Evolutionary conservation across 2,113 vertebrate genomes (phyloP), one percentile per base, ranked within the genome.

Genomic region (Meles meles): DNA sequence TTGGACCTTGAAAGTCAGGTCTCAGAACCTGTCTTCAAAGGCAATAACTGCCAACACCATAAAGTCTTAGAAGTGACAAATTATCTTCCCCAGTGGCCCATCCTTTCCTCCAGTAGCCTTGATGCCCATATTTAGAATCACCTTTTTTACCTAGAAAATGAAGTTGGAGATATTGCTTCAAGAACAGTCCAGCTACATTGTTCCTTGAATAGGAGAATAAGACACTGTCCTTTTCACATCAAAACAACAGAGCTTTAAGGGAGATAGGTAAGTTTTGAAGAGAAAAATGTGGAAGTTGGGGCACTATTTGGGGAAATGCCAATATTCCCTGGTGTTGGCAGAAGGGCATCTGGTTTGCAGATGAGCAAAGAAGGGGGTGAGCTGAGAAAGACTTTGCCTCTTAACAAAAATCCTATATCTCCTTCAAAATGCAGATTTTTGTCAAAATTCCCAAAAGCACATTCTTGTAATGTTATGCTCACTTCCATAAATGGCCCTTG

Each of bases 401-500:
- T 49, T 82, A 95, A 61, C 25, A 72, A 85, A 81, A 96, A 17
- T 21, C 7, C 49, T 34, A 0, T 55, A 27, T 88, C 39, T 52
- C n/a, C 81, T 79, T 90, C 27, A 92, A 95, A 94, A 90, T 55
- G 27, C n/a, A 93, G 18, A 71, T 59, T 96, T 96, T 76, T 93
- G 69, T 88, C 74, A 95, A 92, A 88, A 92, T 88, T 71, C 77
- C 76, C 90, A 63, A 90, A 94, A 86, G 87, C 52, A 59, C 94
- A 90, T 94, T 93, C 42, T 63, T 88, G 37, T 84, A 44, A 55
- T 34, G 57, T 42, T 47, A 3, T 87, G n/a, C 84, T 84, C 34
- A 76, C 92, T 92, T 96, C 96, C 97, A 88, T 95, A 97, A 88
- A 94, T 72, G 92, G 96, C 76, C 74, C 29, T 80, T 92, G 95